Evolutionary conservation across 2,888 invertebrate species (phyloP).

Genomic region (Rapana venosa): DNA sequence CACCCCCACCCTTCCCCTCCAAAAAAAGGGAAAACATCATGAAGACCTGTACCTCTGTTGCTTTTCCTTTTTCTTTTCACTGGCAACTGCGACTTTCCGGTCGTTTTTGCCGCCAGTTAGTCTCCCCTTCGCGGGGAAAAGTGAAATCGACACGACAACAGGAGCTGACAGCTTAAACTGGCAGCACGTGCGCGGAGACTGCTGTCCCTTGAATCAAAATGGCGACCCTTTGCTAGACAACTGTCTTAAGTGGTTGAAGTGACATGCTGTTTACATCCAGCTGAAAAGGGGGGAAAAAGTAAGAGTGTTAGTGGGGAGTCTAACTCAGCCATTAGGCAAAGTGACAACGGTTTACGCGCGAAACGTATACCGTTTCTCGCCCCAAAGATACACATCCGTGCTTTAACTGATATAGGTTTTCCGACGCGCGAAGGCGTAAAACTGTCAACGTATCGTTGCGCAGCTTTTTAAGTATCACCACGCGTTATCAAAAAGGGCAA

Average conservation of each 20-base stretch:
- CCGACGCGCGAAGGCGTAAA: not conserved
- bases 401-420: constrained; percentile 8
- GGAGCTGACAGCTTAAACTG: not conserved
- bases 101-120: not conserved
- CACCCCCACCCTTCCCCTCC: too few species aligned
- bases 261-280: not conserved
- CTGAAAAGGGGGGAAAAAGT: not conserved
- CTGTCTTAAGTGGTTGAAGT: not conserved
- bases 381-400: not conserved
- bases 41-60: too few species aligned
- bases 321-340: constrained; percentile 5
- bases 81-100: not conserved
- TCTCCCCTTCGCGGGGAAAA: not conserved
- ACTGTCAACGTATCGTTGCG: constrained; percentile 14
- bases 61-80: too few species aligned
- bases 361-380: not conserved
- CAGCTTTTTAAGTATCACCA: constrained; percentile 20
- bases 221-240: constrained; percentile 7
- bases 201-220: constrained; percentile 25
- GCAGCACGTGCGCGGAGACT: constrained; percentile 20
- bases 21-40: too few species aligned
- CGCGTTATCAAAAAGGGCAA: not conserved
- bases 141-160: constrained; percentile 15
- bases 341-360: constrained; percentile 24
- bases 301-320: not conserved